A percentile compares a stretch with the other conserved stretches of the same genome.
Conservation (phyloP, 2,797 vertebrate genomes). For the Sylvilagus floridanus region DNA sequence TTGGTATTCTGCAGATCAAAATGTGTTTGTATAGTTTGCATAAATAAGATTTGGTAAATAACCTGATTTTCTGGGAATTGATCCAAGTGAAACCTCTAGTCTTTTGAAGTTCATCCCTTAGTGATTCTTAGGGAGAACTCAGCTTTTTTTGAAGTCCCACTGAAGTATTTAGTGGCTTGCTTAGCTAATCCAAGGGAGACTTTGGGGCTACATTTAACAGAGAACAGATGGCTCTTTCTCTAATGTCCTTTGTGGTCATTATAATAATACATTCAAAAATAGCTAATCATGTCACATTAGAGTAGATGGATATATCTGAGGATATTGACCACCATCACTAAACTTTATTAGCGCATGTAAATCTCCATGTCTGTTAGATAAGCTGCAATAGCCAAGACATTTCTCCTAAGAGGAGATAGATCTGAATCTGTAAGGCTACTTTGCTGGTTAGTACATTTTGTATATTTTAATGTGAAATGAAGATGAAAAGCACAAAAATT, state of each 20-base stretch:
- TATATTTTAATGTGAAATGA: constrained; percentile 7
- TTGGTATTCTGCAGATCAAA: constrained; percentile 53
- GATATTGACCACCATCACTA: neutral
- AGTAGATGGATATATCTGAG: neutral
- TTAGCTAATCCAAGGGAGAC: constrained; percentile 64
- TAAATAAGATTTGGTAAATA: constrained; percentile 77
- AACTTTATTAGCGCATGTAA: neutral
- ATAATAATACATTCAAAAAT: constrained; percentile 63
- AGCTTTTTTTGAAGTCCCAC: constrained; percentile 59
- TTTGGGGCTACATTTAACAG: constrained; percentile 45
- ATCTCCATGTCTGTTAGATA: neutral
- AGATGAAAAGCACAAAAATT: neutral
- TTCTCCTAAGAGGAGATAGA: neutral
- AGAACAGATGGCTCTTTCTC: constrained; percentile 64
- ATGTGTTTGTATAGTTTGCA: constrained; percentile 69
- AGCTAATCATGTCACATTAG: constrained; percentile 17
- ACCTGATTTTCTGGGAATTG: constrained; percentile 76
- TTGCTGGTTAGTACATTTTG: neutral
- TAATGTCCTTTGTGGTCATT: constrained; percentile 46
- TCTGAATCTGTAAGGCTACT: neutral
- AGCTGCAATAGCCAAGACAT: neutral
- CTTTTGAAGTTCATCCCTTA: constrained; percentile 72
- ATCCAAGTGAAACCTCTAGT: constrained; percentile 71
- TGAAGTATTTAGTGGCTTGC: constrained; percentile 69
- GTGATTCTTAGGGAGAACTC: constrained; percentile 60